Base-by-base conservation (phyloP, 1,140 invertebrate genomes). In the Belonocnema kinseyi region DNA sequence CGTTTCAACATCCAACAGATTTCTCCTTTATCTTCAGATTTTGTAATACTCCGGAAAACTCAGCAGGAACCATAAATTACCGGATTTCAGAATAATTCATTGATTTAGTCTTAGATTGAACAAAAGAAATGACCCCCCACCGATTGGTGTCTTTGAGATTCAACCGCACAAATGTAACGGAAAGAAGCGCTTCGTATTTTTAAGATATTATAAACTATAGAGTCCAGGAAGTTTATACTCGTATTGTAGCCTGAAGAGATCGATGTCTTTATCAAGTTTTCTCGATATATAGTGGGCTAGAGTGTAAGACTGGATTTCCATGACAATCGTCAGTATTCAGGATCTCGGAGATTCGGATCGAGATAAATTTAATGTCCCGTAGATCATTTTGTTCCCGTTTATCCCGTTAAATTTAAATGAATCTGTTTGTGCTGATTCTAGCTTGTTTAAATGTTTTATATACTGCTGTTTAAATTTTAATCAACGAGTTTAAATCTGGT, bases 31-130 rank as follows among this genome's bases (percentile, higher is more conserved):
- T 33, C 40, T 1, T 46, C 40, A n/a, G 21, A 16, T 16, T 46
- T 66, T 26, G n/a, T 40, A 66, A 46, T 33, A 66, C 33, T 8
- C 26, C 13, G 13, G 14, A 61, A 61, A 21, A 40, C 40, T 33
- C 61, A 66, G 26, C 4, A 33, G 21, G 58, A n/a, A 40, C 16
- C 61, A 66, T 66, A 40, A 66, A 46, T 66, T 40, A 14, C 61
- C 5, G 16, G 33, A 66, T 40, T 33, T 66, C 40, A 16, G 61
- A 66, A 66, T 33, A 33, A 66, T 66, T 66, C 33, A 66, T 66
- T 66, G 40, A 66, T 33, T 66, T 14, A 16, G 40, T 16, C 33
- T 33, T 16, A 61, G 26, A 66, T 46, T 46, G 40, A 46, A 46
- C 40, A 46, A 6, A 46, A 46, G 0, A 10, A 46, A 46, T 46